phyloP scores from a whole-genome alignment of 2,113 vertebrate species.

The Chrysemys picta region DNA sequence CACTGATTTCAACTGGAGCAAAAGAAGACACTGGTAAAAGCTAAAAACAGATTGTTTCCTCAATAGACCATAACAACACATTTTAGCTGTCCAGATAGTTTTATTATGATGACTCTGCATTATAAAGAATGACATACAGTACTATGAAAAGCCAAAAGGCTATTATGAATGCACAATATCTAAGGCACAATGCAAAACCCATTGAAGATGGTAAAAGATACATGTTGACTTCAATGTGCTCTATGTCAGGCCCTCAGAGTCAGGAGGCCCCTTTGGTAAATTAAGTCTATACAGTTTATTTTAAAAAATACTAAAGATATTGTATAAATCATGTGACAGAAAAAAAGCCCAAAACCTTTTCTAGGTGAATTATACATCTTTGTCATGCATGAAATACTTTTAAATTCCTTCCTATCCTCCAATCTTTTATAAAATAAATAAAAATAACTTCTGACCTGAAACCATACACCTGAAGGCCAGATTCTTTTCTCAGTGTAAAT shows the following conservation, averaged over 20 bases:
- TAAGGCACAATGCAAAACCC: neutral
- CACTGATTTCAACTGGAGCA: neutral
- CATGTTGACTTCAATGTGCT: neutral
- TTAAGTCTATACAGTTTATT: neutral
- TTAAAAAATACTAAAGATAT: neutral
- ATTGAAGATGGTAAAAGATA: neutral
- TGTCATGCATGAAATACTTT: neutral
- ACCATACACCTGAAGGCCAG: neutral
- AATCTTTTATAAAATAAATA: neutral
- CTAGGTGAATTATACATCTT: neutral
- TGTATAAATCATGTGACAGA: neutral
- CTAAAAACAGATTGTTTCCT: neutral
- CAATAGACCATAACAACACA: fast-evolving
- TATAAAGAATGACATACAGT: neutral
- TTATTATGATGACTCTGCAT: neutral
- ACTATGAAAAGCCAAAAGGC: neutral
- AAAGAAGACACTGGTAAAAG: neutral
- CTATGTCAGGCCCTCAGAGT: neutral
- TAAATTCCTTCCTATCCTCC: neutral
- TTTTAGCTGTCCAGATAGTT: neutral
- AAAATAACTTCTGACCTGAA: neutral
- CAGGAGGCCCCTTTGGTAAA: neutral
- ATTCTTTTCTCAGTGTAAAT: neutral
- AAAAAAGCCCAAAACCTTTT: neutral
- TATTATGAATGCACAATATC: neutral